Evolutionary conservation across 2,797 vertebrate species (phyloP).

Genomic region (Uromys caudimaculatus): DNA sequence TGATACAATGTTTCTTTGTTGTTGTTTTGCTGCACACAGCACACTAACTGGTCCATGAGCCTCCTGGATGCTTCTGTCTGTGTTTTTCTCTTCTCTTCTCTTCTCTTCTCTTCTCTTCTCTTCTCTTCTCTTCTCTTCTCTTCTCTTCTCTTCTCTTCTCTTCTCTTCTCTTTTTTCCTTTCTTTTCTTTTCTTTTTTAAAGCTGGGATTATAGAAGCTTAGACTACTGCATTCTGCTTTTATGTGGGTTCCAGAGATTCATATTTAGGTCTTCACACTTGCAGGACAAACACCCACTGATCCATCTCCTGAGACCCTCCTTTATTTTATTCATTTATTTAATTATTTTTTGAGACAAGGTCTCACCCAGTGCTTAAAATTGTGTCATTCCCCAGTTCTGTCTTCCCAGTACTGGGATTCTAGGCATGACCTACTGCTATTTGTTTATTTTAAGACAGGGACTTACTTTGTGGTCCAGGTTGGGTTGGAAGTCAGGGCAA

Average conservation of each 20-base stretch:
- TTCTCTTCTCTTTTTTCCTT: no score
- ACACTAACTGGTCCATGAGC: neutral
- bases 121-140: no score
- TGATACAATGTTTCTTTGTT: neutral
- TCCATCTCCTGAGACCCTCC: neutral
- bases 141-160: no score
- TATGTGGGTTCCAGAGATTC: neutral
- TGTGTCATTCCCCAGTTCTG: neutral
- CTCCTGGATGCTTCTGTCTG: no score
- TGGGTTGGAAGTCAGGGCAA: neutral
- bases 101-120: no score
- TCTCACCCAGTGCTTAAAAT: no score
- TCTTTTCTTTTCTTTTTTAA: no score
- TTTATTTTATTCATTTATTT: neutral
- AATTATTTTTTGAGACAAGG: neutral
- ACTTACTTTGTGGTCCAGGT: neutral
- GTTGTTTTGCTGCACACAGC: neutral
- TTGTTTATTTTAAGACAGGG: neutral
- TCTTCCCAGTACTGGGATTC: neutral
- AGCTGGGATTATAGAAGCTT: neutral
- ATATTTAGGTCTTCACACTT: no score
- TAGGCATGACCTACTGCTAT: neutral
- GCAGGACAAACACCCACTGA: neutral
- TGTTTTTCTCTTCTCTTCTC: no score
- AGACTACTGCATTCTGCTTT: neutral